Base-by-base conservation (phyloP, 2,113 vertebrate species). In the Tragelaphus buxtoni region DNA sequence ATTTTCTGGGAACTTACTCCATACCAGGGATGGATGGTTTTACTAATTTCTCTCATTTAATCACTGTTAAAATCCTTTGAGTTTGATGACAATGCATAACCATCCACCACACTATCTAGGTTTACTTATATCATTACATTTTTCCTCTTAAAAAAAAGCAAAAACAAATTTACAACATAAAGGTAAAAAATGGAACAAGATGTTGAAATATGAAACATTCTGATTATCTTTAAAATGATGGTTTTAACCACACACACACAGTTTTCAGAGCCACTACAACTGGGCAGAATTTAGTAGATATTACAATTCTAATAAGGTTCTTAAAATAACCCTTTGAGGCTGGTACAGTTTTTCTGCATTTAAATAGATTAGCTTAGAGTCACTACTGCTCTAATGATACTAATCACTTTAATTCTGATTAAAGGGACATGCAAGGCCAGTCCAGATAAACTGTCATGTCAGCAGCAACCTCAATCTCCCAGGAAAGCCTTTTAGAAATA, bases 401-500 rank as follows among this genome's bases (percentile, higher is more conserved):
- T 96, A 82, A 97, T 88, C 90, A 95, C 90, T 97, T 88, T 96
- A 95, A 97, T 90, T 94, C 95, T 79, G 91, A 98, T 86, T 95
- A 97, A 94, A 94, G 86, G 92, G 92, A 47, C 82, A 88, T n/a
- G 22, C 58, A 84, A 65, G 94, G 92, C 76, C 80, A 88, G 45
- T 51, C 14, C 9, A 92, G 89, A 94, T 39, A 82, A 95, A 95
- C 80, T 92, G 95, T 83, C 76, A 87, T 51, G 55, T 92, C 90
- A 95, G 84, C 83, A 93, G 53, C 77, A 97, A 61, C 86, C 55
- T 53, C 63, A 69, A 39, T 53, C 65, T 84, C 30, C 42, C 18
- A 91, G 39, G 63, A 93, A 85, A 79, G 81, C 55, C 69, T 94
- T 8, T 90, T 77, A 96, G 58, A 76, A 87, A 94, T 47, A 65